Conservation (phyloP, 2,797 vertebrate species). For the Gambusia yucatana region DNA sequence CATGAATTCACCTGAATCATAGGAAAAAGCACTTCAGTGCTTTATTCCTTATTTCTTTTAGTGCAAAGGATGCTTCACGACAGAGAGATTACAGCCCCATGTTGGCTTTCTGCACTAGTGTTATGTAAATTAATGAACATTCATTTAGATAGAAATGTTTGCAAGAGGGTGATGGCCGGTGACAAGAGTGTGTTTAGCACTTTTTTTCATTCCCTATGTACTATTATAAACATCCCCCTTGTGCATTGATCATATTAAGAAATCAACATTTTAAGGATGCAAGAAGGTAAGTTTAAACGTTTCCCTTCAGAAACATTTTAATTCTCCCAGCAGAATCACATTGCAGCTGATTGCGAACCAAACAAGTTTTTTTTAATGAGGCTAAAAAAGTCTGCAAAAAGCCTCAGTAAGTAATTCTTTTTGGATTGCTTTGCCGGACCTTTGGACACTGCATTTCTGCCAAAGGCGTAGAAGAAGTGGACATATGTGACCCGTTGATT, state of each 20-base stretch:
- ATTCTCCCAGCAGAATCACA: background rate
- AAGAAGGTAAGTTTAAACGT: background rate
- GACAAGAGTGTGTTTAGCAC: background rate
- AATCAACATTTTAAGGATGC: background rate
- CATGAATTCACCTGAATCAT: background rate
- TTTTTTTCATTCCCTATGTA: background rate
- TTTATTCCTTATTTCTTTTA: conserved; percentile 4
- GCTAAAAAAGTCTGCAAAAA: background rate
- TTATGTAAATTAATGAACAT: background rate
- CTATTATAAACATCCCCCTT: background rate
- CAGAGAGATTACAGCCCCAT: background rate
- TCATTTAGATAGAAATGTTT: background rate
- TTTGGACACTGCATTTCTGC: background rate
- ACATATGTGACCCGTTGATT: conserved; percentile 19
- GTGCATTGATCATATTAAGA: background rate
- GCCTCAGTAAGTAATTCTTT: background rate
- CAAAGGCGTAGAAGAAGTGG: conserved; percentile 2
- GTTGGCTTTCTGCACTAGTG: background rate
- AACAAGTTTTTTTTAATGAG: background rate
- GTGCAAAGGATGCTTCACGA: background rate
- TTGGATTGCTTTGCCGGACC: background rate
- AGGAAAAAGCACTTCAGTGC: background rate
- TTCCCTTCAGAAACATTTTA: background rate
- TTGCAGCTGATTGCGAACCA: background rate
- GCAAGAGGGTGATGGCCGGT: background rate